Evolutionary conservation across 2,888 invertebrate species (phyloP).

Genomic region (Notodonta ziczac): DNA sequence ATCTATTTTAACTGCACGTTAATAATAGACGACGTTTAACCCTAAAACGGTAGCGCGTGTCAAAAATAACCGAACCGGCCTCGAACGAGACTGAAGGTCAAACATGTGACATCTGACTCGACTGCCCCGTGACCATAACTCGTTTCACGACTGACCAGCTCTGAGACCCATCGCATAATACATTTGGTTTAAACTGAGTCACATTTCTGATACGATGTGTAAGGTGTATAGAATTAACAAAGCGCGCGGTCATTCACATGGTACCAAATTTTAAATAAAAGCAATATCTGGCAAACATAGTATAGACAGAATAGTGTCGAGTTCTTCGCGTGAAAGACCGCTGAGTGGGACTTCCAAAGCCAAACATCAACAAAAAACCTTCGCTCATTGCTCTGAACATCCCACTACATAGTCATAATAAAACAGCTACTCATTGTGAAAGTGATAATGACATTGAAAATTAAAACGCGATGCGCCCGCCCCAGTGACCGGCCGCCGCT

Average conservation of each 20-base stretch:
- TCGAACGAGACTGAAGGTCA: constrained; percentile 41
- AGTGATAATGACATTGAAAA: constrained; percentile 84
- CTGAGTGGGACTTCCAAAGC: constrained; percentile 3
- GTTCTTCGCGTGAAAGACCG: too few relatives aligned
- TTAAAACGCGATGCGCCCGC: constrained; percentile 79
- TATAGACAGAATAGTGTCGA: too few relatives aligned
- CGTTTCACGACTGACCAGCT: constrained; percentile 36
- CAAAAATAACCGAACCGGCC: constrained; percentile 44
- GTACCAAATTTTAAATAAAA: too few relatives aligned
- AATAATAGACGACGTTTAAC: constrained; percentile 23
- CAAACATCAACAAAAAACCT: constrained; percentile 23
- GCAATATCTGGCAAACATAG: too few relatives aligned
- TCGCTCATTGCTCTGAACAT: constrained; percentile 27
- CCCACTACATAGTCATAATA: constrained; percentile 31
- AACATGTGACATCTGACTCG: constrained; percentile 40
- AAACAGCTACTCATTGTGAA: constrained; percentile 72
- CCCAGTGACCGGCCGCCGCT: constrained; percentile 76
- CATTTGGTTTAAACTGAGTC: too few relatives aligned
- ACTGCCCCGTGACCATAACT: constrained; percentile 28
- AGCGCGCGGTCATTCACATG: too few relatives aligned
- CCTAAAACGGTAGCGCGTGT: constrained; percentile 46
- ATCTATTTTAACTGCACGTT: background rate
- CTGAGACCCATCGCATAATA: background rate
- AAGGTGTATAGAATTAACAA: too few relatives aligned
- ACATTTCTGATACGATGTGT: too few relatives aligned